Evolutionary conservation across 2,888 invertebrate species (phyloP).

Genomic region (Argynnis bischoffii): DNA sequence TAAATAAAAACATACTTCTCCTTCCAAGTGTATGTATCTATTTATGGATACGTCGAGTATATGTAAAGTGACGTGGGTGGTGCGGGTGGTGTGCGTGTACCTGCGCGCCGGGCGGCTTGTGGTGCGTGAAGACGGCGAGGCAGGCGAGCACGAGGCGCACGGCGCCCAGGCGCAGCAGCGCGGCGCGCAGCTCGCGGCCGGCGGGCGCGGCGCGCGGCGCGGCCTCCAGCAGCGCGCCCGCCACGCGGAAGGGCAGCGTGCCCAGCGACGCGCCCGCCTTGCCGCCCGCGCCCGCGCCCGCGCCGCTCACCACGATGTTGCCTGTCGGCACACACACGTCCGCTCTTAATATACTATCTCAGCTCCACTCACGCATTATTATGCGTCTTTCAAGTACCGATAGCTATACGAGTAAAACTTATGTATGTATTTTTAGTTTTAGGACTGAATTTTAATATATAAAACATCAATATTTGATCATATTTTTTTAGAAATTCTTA

Average conservation of each 20-base stretch:
- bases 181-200: constrained; percentile 86
- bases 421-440: too few relatives aligned
- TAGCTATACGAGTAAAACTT: too few relatives aligned
- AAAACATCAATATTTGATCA: too few relatives aligned
- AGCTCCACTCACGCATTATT: too few relatives aligned
- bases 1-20: too few relatives aligned
- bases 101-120: constrained; percentile 76
- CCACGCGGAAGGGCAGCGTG: constrained; percentile 89
- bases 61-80: too few relatives aligned
- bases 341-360: too few relatives aligned
- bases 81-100: not conserved
- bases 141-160: constrained; percentile 93
- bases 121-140: constrained; percentile 94
- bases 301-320: constrained; percentile 62
- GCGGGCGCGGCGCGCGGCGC: constrained; percentile 90
- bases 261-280: constrained; percentile 61
- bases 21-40: too few relatives aligned
- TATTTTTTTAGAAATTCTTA: not conserved
- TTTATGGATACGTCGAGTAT: too few relatives aligned
- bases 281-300: constrained; percentile 38
- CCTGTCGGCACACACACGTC: constrained; percentile 47
- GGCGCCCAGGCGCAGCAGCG: constrained; percentile 92
- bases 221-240: constrained; percentile 89
- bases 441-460: too few relatives aligned
- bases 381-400: too few relatives aligned